phyloP scores from a whole-genome alignment of 2,797 vertebrate species.

The Microhierax caerulescens region DNA sequence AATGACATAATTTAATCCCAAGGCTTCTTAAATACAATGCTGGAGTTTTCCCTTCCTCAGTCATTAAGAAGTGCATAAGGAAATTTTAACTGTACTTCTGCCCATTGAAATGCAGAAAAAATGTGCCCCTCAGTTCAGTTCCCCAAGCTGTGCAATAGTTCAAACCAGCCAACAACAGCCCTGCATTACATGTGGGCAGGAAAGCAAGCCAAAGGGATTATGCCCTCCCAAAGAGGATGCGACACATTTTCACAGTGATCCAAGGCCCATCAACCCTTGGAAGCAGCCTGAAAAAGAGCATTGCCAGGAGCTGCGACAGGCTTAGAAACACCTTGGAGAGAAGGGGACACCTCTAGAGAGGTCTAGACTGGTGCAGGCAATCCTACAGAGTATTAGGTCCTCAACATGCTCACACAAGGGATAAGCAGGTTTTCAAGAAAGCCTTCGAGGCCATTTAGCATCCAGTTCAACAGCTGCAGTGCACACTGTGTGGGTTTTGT shows the following conservation, averaged over 20 bases:
- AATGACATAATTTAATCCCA: constrained; percentile 56
- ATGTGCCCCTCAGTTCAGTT: background rate
- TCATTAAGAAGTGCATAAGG: background rate
- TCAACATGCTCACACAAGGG: background rate
- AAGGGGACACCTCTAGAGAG: background rate
- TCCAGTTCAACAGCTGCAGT: background rate
- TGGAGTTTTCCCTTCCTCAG: constrained; percentile 6
- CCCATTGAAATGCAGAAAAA: background rate
- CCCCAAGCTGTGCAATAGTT: background rate
- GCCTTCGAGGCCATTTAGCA: background rate
- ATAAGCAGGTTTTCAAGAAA: background rate
- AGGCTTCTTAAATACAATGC: constrained; percentile 30
- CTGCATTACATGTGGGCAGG: background rate
- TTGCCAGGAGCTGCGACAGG: background rate
- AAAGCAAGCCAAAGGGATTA: background rate
- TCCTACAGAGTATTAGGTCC: background rate
- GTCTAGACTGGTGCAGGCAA: background rate
- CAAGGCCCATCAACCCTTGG: background rate
- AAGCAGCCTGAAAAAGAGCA: background rate
- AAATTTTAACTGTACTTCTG: constrained; percentile 11
- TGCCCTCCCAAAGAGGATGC: background rate
- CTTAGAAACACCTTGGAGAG: background rate
- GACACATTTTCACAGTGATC: background rate
- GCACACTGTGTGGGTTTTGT: background rate
- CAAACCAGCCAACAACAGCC: background rate